Conservation (phyloP, 2,888 invertebrate species). For the Euclidia mi region DNA sequence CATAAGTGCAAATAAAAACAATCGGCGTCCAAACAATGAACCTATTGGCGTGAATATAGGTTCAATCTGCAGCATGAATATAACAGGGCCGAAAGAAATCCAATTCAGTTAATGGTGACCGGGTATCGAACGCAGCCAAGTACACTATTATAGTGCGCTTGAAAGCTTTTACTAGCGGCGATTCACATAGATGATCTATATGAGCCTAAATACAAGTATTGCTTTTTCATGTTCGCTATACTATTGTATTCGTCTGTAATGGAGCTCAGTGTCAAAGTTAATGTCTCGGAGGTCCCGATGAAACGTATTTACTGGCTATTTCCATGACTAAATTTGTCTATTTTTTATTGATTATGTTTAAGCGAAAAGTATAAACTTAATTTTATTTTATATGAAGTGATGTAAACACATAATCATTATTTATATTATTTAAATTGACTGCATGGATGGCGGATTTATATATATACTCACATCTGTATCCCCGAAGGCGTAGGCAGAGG, state of each 20-base stretch:
- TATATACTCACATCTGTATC: too few relatives aligned
- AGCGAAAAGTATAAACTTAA: too few relatives aligned
- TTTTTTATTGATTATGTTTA: too few relatives aligned
- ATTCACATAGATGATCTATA: slow-evolving; percentile 53
- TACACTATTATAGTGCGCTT: slow-evolving; percentile 61
- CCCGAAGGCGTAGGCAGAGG: too few relatives aligned
- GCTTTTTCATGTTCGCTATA: slow-evolving; percentile 47
- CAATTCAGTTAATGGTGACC: slow-evolving; percentile 68
- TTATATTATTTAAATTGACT: too few relatives aligned
- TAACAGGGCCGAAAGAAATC: slow-evolving; percentile 62
- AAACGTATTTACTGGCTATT: background rate
- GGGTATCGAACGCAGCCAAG: slow-evolving; percentile 56
- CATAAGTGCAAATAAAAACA: slow-evolving; percentile 7
- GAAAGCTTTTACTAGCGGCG: slow-evolving; percentile 63
- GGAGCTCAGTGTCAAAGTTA: slow-evolving; percentile 15
- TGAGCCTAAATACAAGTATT: slow-evolving; percentile 46
- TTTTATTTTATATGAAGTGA: too few relatives aligned
- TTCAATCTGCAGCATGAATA: slow-evolving; percentile 50
- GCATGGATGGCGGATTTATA: too few relatives aligned
- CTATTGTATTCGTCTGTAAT: slow-evolving; percentile 16
- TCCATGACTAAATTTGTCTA: background rate
- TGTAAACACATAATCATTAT: too few relatives aligned
- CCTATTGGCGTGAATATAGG: slow-evolving; percentile 59
- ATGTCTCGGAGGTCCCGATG: slow-evolving; percentile 2
- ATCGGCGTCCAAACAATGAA: slow-evolving; percentile 48